These are phyloP conservation scores for Drosophila picticornis DNA, from an alignment of 2,888 invertebrate genomes.

Conservation along the genomic window DNA sequence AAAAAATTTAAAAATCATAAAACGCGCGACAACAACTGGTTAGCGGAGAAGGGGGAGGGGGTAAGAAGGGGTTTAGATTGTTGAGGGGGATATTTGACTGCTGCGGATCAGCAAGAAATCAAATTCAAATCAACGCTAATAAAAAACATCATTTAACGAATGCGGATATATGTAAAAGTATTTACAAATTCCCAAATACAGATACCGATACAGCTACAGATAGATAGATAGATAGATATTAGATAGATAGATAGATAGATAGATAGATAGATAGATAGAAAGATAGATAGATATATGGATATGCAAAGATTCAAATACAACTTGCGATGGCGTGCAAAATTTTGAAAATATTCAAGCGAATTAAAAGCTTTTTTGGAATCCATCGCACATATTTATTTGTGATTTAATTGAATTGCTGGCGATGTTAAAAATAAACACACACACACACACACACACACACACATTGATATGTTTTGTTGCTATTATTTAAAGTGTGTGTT, in stretches of 20 bases:
- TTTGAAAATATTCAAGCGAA: slow-evolving; percentile 40
- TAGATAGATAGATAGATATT: not conserved
- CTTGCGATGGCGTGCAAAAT: slow-evolving; percentile 28
- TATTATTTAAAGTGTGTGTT: slow-evolving; percentile 20
- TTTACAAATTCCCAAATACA: not conserved
- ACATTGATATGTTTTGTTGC: slow-evolving; percentile 24
- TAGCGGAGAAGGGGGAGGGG: not conserved
- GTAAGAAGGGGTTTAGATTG: not conserved
- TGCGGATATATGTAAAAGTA: slow-evolving; percentile 11
- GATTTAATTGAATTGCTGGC: slow-evolving; percentile 77
- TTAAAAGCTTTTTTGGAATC: slow-evolving; percentile 69
- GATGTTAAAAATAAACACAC: slow-evolving; percentile 72
- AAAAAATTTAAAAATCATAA: slow-evolving; percentile 51
- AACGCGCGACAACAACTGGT: slow-evolving; percentile 43
- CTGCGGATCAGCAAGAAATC: slow-evolving; percentile 29
- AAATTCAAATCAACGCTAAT: slow-evolving; percentile 43
- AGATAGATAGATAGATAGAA: not conserved
- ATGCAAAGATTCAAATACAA: slow-evolving; percentile 19
- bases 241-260: not conserved
- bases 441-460: not conserved
- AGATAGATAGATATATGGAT: not conserved
- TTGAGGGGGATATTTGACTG: not conserved
- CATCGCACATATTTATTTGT: slow-evolving; percentile 71
- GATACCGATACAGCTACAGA: not conserved
- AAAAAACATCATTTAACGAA: slow-evolving; percentile 11